Evolutionary conservation across 92 coral and sea anemone genomes (phyloP).

Genomic region (Chrysogorgia sp.): DNA sequence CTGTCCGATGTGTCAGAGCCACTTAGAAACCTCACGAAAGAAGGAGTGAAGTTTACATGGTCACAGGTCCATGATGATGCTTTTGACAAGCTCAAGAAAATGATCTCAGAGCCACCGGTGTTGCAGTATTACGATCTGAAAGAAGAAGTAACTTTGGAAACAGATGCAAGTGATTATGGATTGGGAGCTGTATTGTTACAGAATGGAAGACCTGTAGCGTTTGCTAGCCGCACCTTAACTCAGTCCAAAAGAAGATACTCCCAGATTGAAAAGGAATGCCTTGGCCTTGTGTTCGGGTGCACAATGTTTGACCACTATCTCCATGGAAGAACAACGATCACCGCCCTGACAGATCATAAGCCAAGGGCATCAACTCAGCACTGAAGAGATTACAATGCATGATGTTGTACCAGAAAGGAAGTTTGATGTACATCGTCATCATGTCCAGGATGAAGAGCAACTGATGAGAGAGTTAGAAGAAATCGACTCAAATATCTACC

Average conservation of each 20-base stretch:
- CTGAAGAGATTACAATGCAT: slow-evolving; percentile 31
- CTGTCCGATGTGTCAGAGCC: too few relatives aligned
- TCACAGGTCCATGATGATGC: slow-evolving; percentile 1
- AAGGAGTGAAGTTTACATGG: slow-evolving; percentile 22
- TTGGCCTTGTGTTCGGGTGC: slow-evolving; percentile 48
- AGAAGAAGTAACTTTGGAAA: too few relatives aligned
- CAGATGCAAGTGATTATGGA: too few relatives aligned
- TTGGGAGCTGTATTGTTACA: too few relatives aligned
- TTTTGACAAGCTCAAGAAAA: too few relatives aligned
- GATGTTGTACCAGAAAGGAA: too few relatives aligned
- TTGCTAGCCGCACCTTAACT: too few relatives aligned
- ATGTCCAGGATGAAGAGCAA: slow-evolving; percentile 21
- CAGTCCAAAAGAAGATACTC: slow-evolving; percentile 49
- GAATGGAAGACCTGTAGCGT: slow-evolving; percentile 59
- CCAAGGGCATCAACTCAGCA: slow-evolving; percentile 31
- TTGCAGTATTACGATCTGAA: too few relatives aligned
- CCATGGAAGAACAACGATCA: slow-evolving; percentile 19
- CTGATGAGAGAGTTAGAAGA: slow-evolving; percentile 10
- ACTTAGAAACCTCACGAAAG: too few relatives aligned
- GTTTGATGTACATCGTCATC: too few relatives aligned
- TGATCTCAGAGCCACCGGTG: slow-evolving; percentile 36
- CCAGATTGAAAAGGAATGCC: slow-evolving; percentile 20
- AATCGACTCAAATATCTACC: too few relatives aligned
- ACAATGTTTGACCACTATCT: slow-evolving; percentile 35
- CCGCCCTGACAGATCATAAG: slow-evolving; percentile 20